phyloP scores from a whole-genome alignment of 2,888 invertebrate genomes.

The Lumbricus terrestris region DNA sequence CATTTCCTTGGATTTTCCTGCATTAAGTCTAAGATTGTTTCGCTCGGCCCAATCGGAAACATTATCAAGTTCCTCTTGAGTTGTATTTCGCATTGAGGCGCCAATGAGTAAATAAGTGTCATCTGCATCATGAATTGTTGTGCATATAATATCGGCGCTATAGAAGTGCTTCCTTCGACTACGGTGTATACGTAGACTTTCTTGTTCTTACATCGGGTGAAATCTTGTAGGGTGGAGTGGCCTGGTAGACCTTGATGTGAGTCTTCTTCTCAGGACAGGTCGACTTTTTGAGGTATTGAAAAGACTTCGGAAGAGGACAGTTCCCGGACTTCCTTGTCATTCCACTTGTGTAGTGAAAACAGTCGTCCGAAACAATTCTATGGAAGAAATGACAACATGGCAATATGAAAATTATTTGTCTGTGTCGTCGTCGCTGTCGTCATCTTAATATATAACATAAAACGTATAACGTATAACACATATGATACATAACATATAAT shows the following conservation, averaged over 20 bases:
- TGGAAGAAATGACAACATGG: not conserved
- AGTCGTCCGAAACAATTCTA: conserved; percentile 80
- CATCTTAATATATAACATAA: no score
- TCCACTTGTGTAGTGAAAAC: conserved; percentile 76
- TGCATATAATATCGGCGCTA: not conserved
- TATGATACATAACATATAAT: no score
- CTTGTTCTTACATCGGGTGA: conserved; percentile 32
- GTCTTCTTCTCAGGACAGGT: not conserved
- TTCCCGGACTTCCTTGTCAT: not conserved
- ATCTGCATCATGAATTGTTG: not conserved
- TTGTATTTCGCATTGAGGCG: no score
- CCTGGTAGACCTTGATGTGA: not conserved
- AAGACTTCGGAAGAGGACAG: conserved; percentile 48
- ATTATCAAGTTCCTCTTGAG: no score
- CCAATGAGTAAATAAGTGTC: no score
- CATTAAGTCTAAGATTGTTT: no score
- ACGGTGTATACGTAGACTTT: not conserved
- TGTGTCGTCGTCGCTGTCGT: not conserved
- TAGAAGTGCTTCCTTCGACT: not conserved
- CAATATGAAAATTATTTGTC: not conserved
- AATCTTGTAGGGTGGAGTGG: conserved; percentile 16
- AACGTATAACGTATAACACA: no score
- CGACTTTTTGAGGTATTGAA: not conserved
- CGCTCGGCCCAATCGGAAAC: no score
- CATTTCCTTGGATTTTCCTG: no score